Evolutionary conservation across 2,113 vertebrate genomes (phyloP).

Genomic region (Proteles cristata): DNA sequence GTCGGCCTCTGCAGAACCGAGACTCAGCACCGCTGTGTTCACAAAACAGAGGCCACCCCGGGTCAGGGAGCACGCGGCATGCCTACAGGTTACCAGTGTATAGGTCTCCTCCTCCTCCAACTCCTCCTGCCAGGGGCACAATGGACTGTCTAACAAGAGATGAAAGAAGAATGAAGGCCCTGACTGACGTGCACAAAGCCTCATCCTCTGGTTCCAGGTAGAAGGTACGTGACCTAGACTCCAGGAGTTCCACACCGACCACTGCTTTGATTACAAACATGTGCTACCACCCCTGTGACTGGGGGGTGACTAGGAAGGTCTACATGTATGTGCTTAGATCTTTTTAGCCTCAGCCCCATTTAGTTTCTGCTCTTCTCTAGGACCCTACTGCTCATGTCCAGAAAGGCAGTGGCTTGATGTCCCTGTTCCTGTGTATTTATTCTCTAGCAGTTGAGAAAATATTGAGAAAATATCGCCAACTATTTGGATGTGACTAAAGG

Average conservation of each 20-base stretch:
- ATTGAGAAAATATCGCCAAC: neutral
- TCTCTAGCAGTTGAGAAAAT: neutral
- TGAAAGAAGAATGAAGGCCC: constrained; percentile 51
- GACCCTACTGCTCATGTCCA: neutral
- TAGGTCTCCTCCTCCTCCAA: constrained; percentile 66
- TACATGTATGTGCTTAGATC: neutral
- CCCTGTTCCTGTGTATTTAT: neutral
- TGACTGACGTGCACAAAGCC: neutral
- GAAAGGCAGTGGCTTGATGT: neutral
- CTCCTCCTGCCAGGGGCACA: constrained; percentile 70
- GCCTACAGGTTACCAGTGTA: constrained; percentile 75
- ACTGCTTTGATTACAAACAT: neutral
- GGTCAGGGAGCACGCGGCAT: constrained; percentile 6
- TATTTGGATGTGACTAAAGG: neutral
- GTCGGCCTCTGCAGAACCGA: neutral
- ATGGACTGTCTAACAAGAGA: constrained; percentile 71
- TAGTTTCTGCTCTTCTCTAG: neutral
- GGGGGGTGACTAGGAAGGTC: neutral
- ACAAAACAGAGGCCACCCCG: neutral
- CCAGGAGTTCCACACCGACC: neutral
- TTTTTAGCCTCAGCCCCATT: neutral
- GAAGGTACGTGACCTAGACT: neutral
- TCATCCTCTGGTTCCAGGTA: neutral
- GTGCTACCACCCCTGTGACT: neutral
- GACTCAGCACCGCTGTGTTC: neutral